phyloP scores from a whole-genome alignment of 2,113 vertebrate genomes.

The Hydropotes inermis region DNA sequence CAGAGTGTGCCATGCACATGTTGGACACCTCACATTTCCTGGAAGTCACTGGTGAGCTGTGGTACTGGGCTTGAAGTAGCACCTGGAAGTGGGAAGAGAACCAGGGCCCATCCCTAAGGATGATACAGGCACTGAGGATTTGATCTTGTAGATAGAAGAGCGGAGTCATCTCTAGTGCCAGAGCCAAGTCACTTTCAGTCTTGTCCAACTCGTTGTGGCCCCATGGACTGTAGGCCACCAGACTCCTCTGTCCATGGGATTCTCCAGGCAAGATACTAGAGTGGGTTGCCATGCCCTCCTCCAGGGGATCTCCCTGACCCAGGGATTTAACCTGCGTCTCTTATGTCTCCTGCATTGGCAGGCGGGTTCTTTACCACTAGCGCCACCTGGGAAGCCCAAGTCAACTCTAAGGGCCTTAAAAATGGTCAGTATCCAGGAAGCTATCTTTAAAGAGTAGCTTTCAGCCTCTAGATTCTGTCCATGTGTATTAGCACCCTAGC shows the following conservation, averaged over 20 bases:
- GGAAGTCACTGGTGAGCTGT: neutral
- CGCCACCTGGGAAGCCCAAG: rapidly evolving
- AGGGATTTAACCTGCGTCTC: rapidly evolving
- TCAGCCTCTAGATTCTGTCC: neutral
- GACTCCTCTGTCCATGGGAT: neutral
- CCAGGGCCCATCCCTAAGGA: neutral
- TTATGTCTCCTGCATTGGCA: neutral
- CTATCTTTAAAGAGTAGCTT: neutral
- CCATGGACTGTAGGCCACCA: neutral
- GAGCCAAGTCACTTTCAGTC: neutral
- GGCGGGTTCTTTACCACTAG: neutral
- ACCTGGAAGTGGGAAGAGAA: neutral
- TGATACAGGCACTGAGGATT: neutral
- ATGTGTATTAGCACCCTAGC: neutral
- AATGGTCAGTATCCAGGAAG: neutral
- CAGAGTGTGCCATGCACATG: neutral
- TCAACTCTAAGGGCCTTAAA: neutral
- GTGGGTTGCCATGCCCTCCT: neutral
- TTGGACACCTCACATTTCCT: neutral
- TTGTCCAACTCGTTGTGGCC: rapidly evolving
- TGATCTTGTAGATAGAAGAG: neutral
- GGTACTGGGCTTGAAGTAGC: neutral
- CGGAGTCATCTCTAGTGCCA: neutral
- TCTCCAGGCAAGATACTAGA: neutral
- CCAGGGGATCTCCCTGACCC: neutral